Evolutionary conservation across 2,113 vertebrate genomes (phyloP).

Genomic region (Aphelocoma coerulescens): DNA sequence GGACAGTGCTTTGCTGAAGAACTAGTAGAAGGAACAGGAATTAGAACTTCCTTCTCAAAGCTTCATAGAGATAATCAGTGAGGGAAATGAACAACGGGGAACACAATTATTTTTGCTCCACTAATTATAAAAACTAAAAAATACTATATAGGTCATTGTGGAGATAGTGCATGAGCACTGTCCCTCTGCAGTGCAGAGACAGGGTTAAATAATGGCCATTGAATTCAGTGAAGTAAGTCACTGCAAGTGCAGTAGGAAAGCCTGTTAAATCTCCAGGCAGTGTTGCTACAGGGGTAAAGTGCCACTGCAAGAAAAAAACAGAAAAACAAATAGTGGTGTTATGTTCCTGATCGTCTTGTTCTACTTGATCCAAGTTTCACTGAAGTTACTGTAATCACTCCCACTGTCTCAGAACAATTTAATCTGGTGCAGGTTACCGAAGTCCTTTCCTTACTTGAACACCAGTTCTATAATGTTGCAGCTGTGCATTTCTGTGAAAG

Average conservation of each 20-base stretch:
- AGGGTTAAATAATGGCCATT: background rate
- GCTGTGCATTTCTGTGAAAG: background rate
- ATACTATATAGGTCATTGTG: background rate
- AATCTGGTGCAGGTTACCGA: background rate
- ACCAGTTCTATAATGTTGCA: background rate
- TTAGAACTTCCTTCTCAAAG: background rate
- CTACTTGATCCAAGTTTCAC: background rate
- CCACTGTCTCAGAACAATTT: background rate
- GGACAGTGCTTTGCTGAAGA: background rate
- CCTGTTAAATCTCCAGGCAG: background rate
- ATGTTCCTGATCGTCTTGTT: background rate
- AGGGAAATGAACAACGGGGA: background rate
- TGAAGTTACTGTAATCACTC: background rate
- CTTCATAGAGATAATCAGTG: background rate
- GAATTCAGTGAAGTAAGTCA: background rate
- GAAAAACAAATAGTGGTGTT: background rate
- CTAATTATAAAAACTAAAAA: background rate
- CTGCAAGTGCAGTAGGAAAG: background rate
- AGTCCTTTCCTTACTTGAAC: background rate
- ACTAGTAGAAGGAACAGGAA: background rate
- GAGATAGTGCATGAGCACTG: background rate
- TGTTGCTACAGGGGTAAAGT: background rate
- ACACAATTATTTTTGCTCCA: background rate
- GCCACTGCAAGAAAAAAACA: background rate
- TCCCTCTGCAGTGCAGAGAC: background rate